Conservation (phyloP, 64 coral and sea anemone genomes). For the Montipora sp. region DNA sequence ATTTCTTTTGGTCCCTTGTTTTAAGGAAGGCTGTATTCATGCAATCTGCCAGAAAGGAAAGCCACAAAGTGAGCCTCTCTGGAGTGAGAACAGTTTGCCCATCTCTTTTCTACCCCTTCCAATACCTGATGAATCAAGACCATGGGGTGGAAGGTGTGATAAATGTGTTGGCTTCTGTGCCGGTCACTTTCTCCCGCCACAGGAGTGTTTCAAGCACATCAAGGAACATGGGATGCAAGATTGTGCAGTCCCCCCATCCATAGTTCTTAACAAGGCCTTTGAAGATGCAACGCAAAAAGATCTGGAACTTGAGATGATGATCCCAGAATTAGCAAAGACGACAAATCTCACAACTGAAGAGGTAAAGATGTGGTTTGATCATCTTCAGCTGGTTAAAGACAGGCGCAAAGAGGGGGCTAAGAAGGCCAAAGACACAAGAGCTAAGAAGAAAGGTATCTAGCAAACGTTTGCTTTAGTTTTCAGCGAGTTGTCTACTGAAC, state of each 20-base stretch:
- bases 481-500: background rate
- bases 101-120: constrained; percentile 34
- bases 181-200: constrained; percentile 56
- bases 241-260: constrained; percentile 9
- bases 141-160: constrained; percentile 59
- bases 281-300: constrained; percentile 7
- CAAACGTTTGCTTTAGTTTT: background rate
- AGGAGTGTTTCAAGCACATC: constrained; percentile 17
- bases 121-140: constrained; percentile 31
- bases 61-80: background rate
- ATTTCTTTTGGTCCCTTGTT: constrained; percentile 45
- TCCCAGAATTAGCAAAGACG: constrained; percentile 43
- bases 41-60: constrained; percentile 35
- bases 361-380: constrained; percentile 35
- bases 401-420: constrained; percentile 46
- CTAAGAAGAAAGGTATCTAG: constrained; percentile 59
- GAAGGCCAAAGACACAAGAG: constrained; percentile 60
- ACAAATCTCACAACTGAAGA: constrained; percentile 12
- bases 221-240: constrained; percentile 23
- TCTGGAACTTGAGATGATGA: background rate
- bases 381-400: constrained; percentile 21
- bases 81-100: background rate
- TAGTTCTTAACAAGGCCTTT: constrained; percentile 11
- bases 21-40: constrained; percentile 27
- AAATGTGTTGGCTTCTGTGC: constrained; percentile 49